Percentiles rank a stretch among this genome's conserved stretches.
phyloP scores from a whole-genome alignment of 2,888 invertebrate species.

The Ditula angustiorana region DNA sequence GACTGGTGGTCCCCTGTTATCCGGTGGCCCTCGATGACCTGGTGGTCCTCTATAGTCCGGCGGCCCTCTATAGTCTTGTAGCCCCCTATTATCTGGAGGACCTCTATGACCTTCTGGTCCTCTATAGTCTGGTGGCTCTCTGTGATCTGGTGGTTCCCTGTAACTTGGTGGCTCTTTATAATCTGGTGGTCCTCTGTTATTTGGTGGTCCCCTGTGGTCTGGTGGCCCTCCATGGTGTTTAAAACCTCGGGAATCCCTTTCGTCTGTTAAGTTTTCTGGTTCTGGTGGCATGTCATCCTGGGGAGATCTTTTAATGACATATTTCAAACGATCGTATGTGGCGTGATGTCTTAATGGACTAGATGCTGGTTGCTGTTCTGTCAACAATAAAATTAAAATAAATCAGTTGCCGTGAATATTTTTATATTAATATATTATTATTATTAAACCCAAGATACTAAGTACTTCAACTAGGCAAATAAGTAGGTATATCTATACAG shows the following conservation, averaged over 20 bases:
- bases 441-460: background rate
- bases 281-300: conserved; percentile 15
- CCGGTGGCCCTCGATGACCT: conserved; percentile 1
- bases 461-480: too few relatives aligned
- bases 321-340: background rate
- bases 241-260: conserved; percentile 2
- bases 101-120: conserved; percentile 8
- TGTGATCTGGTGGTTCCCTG: background rate
- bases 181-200: conserved; percentile 2
- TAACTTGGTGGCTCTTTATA: background rate
- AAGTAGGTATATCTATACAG: too few relatives aligned
- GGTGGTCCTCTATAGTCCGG: conserved; percentile 1
- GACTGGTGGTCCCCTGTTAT: conserved; percentile 2
- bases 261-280: conserved; percentile 5
- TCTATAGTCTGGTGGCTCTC: background rate
- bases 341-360: background rate
- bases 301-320: conserved; percentile 38
- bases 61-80: conserved; percentile 5
- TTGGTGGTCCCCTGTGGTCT: conserved; percentile 17
- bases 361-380: conserved; percentile 31
- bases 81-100: background rate
- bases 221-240: conserved; percentile 23
- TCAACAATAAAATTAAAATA: conserved; percentile 34
- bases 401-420: background rate
- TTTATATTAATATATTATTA: background rate